Evolutionary conservation across 2,797 vertebrate species (phyloP).

Genomic region (Salmo trutta): DNA sequence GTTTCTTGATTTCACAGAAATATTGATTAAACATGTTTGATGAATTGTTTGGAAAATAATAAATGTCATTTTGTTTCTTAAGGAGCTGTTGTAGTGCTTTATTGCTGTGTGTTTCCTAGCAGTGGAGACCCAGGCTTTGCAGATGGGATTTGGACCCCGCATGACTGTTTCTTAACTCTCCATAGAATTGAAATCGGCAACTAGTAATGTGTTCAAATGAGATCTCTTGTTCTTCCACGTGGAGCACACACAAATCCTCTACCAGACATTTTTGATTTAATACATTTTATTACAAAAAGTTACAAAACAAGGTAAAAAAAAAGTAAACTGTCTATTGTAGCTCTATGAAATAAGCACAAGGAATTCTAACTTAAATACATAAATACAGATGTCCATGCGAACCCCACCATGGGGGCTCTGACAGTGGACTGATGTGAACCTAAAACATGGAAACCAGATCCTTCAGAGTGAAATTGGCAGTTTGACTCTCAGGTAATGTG

Average conservation of each 20-base stretch:
- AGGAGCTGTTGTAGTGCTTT: conserved; percentile 22
- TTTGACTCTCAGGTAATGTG: conserved; percentile 27
- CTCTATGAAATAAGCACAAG: conserved; percentile 47
- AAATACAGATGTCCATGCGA: conserved; percentile 61
- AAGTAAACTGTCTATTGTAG: conserved; percentile 39
- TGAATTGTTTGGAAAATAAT: conserved; percentile 71
- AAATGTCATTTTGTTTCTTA: conserved; percentile 54
- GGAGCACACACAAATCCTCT: neutral
- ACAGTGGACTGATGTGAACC: conserved; percentile 51
- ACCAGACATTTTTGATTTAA: conserved; percentile 38
- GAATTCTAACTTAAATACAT: conserved; percentile 76
- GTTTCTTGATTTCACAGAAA: conserved; percentile 59
- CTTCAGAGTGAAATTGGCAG: conserved; percentile 23
- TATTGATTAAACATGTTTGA: conserved; percentile 64
- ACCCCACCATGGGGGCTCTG: conserved; percentile 28
- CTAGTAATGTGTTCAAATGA: too few species aligned
- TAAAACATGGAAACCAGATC: conserved; percentile 37
- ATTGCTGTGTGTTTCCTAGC: neutral
- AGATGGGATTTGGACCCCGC: too few species aligned
- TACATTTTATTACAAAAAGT: conserved; percentile 52
- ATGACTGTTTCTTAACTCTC: too few species aligned
- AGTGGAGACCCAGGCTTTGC: too few species aligned
- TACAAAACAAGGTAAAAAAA: conserved; percentile 47
- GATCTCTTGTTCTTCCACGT: neutral
- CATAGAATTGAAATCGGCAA: too few species aligned